Evolutionary conservation across 2,888 invertebrate genomes (phyloP).

Genomic region (Lymantria dispar): DNA sequence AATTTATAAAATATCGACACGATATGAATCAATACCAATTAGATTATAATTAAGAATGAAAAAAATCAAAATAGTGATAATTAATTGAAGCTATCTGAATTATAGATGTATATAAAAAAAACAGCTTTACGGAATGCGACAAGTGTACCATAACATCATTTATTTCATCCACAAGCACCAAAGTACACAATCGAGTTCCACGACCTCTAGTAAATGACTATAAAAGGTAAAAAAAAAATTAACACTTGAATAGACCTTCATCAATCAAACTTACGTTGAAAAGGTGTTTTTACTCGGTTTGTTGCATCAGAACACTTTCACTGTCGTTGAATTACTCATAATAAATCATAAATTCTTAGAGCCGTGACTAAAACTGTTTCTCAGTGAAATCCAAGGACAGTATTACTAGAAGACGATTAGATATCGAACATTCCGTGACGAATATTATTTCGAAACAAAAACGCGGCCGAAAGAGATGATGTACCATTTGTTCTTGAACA

Average conservation of each 20-base stretch:
- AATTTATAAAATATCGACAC: too few relatives aligned
- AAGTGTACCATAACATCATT: too few relatives aligned
- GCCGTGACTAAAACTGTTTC: slow-evolving; percentile 40
- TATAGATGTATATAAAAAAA: too few relatives aligned
- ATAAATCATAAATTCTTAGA: slow-evolving; percentile 53
- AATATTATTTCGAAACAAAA: slow-evolving; percentile 18
- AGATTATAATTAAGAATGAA: too few relatives aligned
- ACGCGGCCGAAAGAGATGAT: not conserved
- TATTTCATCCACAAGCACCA: too few relatives aligned
- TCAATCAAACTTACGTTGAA: slow-evolving; percentile 63
- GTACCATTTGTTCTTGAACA: not conserved
- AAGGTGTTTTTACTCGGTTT: slow-evolving; percentile 44
- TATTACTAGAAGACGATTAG: slow-evolving; percentile 26
- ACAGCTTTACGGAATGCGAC: too few relatives aligned
- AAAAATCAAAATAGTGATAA: too few relatives aligned
- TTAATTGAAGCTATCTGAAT: too few relatives aligned
- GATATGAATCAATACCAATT: too few relatives aligned
- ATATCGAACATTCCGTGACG: slow-evolving; percentile 15
- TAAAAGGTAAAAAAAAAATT: slow-evolving; percentile 44
- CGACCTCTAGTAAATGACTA: slow-evolving; percentile 39
- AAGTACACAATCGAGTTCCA: slow-evolving; percentile 34
- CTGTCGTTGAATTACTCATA: slow-evolving; percentile 43
- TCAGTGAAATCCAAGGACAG: slow-evolving; percentile 46
- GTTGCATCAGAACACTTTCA: slow-evolving; percentile 62
- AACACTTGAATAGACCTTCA: slow-evolving; percentile 57